Percentiles rank a stretch among this genome's conserved stretches.
phyloP scores from a whole-genome alignment of 2,888 invertebrate species.

The Phasia obesa region DNA sequence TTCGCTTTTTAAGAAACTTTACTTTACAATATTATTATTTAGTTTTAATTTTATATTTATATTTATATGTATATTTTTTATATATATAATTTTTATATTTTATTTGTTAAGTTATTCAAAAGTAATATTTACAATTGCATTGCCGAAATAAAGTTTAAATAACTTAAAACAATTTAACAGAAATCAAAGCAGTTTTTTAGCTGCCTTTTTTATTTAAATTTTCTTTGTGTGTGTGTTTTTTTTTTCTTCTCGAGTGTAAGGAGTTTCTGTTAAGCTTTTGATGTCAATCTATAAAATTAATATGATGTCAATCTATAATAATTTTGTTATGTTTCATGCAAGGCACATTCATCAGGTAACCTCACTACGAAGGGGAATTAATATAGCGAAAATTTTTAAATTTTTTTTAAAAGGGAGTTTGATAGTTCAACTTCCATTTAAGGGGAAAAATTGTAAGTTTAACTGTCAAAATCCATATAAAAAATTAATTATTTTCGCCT shows the following conservation, averaged over 20 bases:
- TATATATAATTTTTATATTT: slow-evolving; percentile 21
- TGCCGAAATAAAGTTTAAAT: slow-evolving; percentile 31
- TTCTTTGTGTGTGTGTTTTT: too few species aligned
- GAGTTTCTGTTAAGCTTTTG: slow-evolving; percentile 24
- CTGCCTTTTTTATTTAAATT: slow-evolving; percentile 25
- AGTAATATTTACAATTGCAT: slow-evolving; percentile 62
- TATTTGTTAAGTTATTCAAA: slow-evolving; percentile 19
- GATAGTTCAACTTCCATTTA: too few species aligned
- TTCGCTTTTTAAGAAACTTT: slow-evolving; percentile 24
- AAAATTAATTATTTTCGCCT: too few species aligned
- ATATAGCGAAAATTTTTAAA: background rate
- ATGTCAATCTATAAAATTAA: too few species aligned
- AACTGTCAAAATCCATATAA: too few species aligned
- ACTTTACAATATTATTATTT: slow-evolving; percentile 56
- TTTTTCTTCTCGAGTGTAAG: slow-evolving; percentile 14
- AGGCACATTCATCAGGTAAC: too few species aligned
- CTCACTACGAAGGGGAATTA: too few species aligned
- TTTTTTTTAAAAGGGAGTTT: background rate
- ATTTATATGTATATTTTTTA: slow-evolving; percentile 14
- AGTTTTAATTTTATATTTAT: slow-evolving; percentile 37
- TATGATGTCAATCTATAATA: too few species aligned
- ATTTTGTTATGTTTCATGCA: too few species aligned
- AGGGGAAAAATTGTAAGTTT: too few species aligned
- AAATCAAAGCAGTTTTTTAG: slow-evolving; percentile 49
- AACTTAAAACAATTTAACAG: slow-evolving; percentile 10